A percentile compares a stretch with the other conserved stretches of the same genome.
phyloP scores from a whole-genome alignment of 2,888 invertebrate species.

The Furcula furcula region DNA sequence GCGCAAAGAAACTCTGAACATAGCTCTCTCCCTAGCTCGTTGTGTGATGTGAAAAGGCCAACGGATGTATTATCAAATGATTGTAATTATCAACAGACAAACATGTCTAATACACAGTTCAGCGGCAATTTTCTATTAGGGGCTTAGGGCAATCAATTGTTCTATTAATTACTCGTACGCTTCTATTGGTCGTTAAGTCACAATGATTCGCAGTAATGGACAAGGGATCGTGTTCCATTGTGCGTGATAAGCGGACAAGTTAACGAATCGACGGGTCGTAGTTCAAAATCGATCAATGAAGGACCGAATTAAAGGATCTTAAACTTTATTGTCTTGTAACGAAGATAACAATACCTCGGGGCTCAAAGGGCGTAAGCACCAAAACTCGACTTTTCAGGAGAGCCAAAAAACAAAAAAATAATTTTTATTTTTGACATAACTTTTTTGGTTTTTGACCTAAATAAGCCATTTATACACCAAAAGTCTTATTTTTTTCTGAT shows the following conservation, averaged over 20 bases:
- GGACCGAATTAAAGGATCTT: not conserved
- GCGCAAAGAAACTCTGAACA: too few relatives aligned
- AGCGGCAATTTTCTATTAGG: not conserved
- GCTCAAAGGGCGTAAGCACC: too few relatives aligned
- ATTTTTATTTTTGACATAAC: too few relatives aligned
- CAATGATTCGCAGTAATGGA: not conserved
- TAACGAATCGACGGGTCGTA: slow-evolving; percentile 24
- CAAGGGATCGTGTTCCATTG: not conserved
- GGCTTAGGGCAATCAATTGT: not conserved
- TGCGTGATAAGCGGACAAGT: slow-evolving; percentile 15
- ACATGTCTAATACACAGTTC: not conserved
- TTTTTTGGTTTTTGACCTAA: too few relatives aligned
- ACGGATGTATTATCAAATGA: not conserved
- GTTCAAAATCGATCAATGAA: slow-evolving; percentile 8
- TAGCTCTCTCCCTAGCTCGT: too few relatives aligned
- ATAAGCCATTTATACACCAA: too few relatives aligned
- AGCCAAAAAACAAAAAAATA: too few relatives aligned
- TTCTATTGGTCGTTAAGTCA: not conserved
- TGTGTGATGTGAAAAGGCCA: too few relatives aligned
- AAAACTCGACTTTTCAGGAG: too few relatives aligned
- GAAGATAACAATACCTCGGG: too few relatives aligned
- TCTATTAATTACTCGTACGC: not conserved
- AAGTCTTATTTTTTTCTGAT: too few relatives aligned
- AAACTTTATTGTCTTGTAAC: not conserved
- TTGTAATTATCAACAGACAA: not conserved